phyloP scores from a whole-genome alignment of 2,888 invertebrate genomes.

The Steinernema hermaphroditum region DNA sequence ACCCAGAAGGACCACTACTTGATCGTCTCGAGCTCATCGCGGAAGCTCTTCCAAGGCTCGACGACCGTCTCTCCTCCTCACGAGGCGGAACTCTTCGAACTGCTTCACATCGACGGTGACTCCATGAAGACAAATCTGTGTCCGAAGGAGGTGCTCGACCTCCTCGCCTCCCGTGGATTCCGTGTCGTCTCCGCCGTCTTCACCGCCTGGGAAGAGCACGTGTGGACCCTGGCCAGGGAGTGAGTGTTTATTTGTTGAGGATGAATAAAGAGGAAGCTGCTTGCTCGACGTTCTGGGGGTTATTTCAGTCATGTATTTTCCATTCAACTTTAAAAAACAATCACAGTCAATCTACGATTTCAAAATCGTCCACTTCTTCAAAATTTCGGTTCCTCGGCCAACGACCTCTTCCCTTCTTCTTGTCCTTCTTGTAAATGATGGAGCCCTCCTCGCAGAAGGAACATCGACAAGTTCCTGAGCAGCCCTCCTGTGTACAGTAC shows the following conservation, averaged over 20 bases:
- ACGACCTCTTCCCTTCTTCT: not conserved
- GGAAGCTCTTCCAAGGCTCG: slow-evolving; percentile 18
- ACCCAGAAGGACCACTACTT: not conserved
- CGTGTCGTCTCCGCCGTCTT: slow-evolving; percentile 17
- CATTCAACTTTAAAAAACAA: not conserved
- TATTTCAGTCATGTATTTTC: not conserved
- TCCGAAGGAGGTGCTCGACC: slow-evolving; percentile 8
- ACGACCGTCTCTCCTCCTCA: slow-evolving; percentile 1
- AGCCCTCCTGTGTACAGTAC: not conserved
- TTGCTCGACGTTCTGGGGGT: not conserved
- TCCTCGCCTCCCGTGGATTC: not conserved
- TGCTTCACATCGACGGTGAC: slow-evolving; percentile 11
- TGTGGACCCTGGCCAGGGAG: not conserved
- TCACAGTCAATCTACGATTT: not conserved
- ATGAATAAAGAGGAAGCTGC: not conserved
- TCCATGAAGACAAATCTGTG: slow-evolving; percentile 4
- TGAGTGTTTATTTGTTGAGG: not conserved
- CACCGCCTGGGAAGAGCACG: slow-evolving; percentile 18
- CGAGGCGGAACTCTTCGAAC: not conserved
- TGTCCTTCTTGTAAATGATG: not conserved
- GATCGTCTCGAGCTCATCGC: slow-evolving; percentile 12
- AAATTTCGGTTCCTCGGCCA: not conserved
- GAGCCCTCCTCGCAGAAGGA: not conserved
- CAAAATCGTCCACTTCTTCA: not conserved
- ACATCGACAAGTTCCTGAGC: not conserved